phyloP scores from a whole-genome alignment of 2,113 vertebrate genomes.

The Vireo altiloquus region DNA sequence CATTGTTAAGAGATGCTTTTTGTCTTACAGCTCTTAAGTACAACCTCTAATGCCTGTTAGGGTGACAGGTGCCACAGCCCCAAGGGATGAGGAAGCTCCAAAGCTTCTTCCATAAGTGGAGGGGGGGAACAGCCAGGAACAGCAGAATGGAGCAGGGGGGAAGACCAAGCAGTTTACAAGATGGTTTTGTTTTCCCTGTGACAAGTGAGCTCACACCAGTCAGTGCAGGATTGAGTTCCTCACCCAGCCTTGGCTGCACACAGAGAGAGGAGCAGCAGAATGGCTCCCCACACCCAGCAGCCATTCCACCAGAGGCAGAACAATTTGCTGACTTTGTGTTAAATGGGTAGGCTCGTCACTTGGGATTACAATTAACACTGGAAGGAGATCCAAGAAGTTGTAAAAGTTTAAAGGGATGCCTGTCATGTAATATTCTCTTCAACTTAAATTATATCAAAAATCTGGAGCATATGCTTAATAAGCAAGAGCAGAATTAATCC shows the following conservation, averaged over 20 bases:
- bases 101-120: neutral
- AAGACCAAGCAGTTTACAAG: neutral
- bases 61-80: neutral
- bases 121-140: neutral
- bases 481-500: slow-evolving; percentile 56
- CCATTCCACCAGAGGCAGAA: neutral
- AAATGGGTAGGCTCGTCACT: neutral
- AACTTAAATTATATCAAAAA: slow-evolving; percentile 57
- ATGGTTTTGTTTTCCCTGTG: neutral
- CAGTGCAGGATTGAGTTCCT: neutral
- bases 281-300: neutral
- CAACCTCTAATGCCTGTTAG: neutral
- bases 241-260: neutral
- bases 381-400: slow-evolving; percentile 33
- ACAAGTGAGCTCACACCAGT: neutral
- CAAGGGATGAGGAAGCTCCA: neutral
- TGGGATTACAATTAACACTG: slow-evolving; percentile 23
- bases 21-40: neutral
- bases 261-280: neutral
- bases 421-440: slow-evolving; percentile 56
- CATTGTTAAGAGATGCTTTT: neutral
- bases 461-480: slow-evolving; percentile 42
- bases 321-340: neutral
- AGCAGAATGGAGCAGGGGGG: neutral
- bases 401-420: slow-evolving; percentile 47